Base-by-base conservation (phyloP, 2,888 invertebrate species). In the Halictus quadricinctus region DNA sequence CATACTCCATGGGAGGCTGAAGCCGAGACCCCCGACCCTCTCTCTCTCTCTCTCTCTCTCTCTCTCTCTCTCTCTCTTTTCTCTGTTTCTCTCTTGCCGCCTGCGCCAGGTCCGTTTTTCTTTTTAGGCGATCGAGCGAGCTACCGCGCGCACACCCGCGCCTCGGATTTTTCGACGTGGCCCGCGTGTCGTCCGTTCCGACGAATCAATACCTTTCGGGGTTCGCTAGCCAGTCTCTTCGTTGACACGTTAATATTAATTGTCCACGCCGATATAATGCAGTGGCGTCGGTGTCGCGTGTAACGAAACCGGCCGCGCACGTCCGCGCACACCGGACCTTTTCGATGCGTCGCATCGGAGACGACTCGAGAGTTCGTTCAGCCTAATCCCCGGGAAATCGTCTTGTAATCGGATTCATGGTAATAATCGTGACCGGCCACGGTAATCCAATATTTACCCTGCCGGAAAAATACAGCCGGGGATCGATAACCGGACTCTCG, bases 141-240 rank as follows among this genome's bases (percentile, higher is more conserved):
- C 85, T 83, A 83, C 43, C 83, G 90, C 89, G 66, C 70, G 88
- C 89, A 87, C 76, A 82, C 90, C 88, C 86, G 87, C 83, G 60
- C 54, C 79, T 87, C 85, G 84, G 87, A 85, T 87, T 90, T 58
- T 87, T 82, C 83, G 82, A 80, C 80, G 82, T 84, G 87, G 87
- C 72, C 85, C 85, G 83, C 87, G 78, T 84, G 81, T 81, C 86
- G 76, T 86, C 86, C 86, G 88, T 84, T 87, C 82, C 41, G 80
- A 74, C 84, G 81, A 89, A 89, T 89, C 89, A 90, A 89, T 89
- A 89, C 87, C 89, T 74, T 90, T 90, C 81, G 83, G 77, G 80
- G 76, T 77, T 77, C 83, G 83, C 69, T 76, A 78, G 81, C 66
- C 82, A 82, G 80, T 78, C 81, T 79, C 81, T 79, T 77, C 83